Percentiles rank a stretch among this genome's conserved stretches.
These are phyloP conservation scores for Emmelina monodactyla DNA, from an alignment of 2,888 invertebrate genomes.

Conservation along the genomic window DNA sequence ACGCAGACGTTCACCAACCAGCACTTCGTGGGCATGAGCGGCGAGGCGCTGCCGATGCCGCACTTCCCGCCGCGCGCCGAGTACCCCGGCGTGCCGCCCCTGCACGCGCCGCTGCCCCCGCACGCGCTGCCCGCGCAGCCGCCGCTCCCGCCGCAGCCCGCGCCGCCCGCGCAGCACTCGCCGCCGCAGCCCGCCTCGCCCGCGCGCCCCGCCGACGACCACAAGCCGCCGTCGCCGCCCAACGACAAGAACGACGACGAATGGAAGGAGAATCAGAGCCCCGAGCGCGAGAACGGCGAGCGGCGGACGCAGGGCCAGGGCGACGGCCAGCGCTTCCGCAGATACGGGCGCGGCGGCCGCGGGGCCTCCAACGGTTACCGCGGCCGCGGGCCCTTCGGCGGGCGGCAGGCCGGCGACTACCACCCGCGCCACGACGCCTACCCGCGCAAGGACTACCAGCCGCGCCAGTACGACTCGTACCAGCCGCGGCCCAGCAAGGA, in stretches of 20 bases:
- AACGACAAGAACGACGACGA: constrained; percentile 35
- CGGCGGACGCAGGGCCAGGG: constrained; percentile 47
- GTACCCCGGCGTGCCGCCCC: constrained; percentile 27
- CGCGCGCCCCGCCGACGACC: constrained; percentile 52
- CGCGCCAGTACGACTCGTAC: constrained; percentile 29
- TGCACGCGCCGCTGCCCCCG: constrained; percentile 25
- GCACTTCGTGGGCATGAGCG: constrained; percentile 69
- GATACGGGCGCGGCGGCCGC: constrained; percentile 41
- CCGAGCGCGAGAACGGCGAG: constrained; percentile 41
- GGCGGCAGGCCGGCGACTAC: constrained; percentile 37
- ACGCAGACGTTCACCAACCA: constrained; percentile 89
- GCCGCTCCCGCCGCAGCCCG: constrained; percentile 18
- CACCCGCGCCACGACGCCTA: too few relatives aligned
- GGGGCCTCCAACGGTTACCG: constrained; percentile 53
- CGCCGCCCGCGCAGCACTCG: constrained; percentile 16
- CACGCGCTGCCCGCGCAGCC: constrained; percentile 54
- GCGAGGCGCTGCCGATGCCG: constrained; percentile 63
- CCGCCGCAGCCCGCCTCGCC: constrained; percentile 25
- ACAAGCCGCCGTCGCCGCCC: constrained; percentile 22
- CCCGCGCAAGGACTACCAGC: constrained; percentile 34
- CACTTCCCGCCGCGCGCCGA: constrained; percentile 63
- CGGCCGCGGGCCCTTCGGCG: constrained; percentile 43
- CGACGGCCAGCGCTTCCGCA: constrained; percentile 43
- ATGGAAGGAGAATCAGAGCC: constrained; percentile 38
- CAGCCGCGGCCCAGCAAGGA: constrained; percentile 20